Conservation (phyloP, 2,888 invertebrate genomes). For the Eupithecia tripunctaria region DNA sequence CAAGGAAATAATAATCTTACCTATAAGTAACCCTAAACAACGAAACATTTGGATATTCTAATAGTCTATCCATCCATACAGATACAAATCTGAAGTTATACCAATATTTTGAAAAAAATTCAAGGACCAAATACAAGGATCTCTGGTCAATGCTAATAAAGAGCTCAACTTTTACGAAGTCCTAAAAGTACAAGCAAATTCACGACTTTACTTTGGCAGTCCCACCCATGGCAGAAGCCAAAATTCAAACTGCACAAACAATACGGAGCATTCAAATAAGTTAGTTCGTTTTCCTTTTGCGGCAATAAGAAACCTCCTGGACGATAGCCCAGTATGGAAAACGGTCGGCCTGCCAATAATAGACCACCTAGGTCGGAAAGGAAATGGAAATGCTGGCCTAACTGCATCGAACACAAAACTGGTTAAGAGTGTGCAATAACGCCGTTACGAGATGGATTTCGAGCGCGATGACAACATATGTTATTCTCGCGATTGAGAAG, state of each 20-base stretch:
- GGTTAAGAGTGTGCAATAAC: too few relatives aligned
- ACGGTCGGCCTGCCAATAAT: constrained; percentile 26
- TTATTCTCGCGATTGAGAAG: too few relatives aligned
- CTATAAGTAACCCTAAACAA: too few relatives aligned
- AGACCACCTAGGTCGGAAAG: constrained; percentile 25
- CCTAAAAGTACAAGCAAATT: constrained; percentile 21
- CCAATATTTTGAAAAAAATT: not conserved
- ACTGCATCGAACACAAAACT: constrained; percentile 7
- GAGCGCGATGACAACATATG: too few relatives aligned
- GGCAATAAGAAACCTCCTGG: constrained; percentile 26
- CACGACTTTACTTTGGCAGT: constrained; percentile 31
- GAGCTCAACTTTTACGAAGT: constrained; percentile 2
- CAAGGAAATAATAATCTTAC: not conserved
- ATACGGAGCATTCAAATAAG: constrained; percentile 33
- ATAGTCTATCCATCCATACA: too few relatives aligned
- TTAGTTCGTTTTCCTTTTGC: constrained; percentile 27
- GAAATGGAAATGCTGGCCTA: not conserved
- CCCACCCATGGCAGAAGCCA: constrained; percentile 22
- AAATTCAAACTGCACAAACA: constrained; percentile 29
- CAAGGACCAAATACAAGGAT: not conserved
- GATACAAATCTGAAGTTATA: not conserved
- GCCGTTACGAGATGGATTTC: too few relatives aligned
- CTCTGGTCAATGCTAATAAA: not conserved
- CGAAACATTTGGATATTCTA: too few relatives aligned
- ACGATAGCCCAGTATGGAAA: constrained; percentile 29